Conservation (phyloP, 1,140 invertebrate genomes). For the Euwallacea fornicatus region DNA sequence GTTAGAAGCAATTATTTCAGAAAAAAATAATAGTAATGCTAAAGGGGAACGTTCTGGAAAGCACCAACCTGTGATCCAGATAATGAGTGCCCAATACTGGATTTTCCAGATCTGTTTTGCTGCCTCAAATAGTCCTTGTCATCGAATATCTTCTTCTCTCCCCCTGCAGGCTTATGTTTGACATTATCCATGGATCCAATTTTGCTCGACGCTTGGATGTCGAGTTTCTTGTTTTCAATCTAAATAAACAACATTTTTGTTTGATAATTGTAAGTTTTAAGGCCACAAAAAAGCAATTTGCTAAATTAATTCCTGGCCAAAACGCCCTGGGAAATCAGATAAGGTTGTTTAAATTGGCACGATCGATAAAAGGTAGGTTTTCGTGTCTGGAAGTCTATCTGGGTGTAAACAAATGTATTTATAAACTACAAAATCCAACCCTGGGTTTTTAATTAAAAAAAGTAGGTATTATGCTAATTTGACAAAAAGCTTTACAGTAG, state of each 20-base stretch:
- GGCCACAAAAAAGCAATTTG: not conserved
- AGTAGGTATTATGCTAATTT: too few relatives aligned
- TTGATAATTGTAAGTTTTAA: too few relatives aligned
- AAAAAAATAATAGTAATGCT: too few relatives aligned
- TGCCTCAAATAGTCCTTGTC: conserved; percentile 92
- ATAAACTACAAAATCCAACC: too few relatives aligned
- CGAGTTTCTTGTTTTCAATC: conserved; percentile 86
- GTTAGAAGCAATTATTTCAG: too few relatives aligned
- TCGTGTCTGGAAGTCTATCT: too few relatives aligned
- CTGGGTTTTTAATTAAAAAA: too few relatives aligned
- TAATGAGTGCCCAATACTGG: conserved; percentile 62
- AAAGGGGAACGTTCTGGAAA: not conserved
- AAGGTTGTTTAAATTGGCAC: too few relatives aligned
- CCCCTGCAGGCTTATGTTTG: conserved; percentile 90
- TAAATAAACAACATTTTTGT: conserved; percentile 48
- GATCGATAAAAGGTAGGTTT: too few relatives aligned
- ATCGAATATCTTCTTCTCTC: conserved; percentile 91
- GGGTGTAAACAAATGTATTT: too few relatives aligned
- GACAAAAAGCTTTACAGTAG: too few relatives aligned
- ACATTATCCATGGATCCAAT: conserved; percentile 92
- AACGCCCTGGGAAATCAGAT: too few relatives aligned
- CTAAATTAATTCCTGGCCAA: conserved; percentile 4
- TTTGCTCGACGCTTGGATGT: conserved; percentile 83
- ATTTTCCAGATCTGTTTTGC: conserved; percentile 63
- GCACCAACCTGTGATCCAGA: conserved; percentile 66